Evolutionary conservation across 1,140 invertebrate genomes (phyloP).

Genomic region (Macrotrachela quadricornifera): DNA sequence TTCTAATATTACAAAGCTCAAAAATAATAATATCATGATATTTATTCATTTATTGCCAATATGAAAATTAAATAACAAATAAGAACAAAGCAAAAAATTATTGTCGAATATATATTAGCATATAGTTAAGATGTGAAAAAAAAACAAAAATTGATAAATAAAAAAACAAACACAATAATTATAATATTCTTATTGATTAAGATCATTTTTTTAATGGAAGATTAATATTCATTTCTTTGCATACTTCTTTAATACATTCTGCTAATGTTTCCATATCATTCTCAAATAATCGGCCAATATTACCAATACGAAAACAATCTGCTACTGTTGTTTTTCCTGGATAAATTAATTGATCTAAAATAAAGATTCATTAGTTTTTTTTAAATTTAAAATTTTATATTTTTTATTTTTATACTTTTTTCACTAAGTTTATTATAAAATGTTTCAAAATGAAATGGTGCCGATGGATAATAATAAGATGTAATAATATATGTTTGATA

Average conservation of each 20-base stretch:
- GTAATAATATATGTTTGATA: conserved; percentile 32
- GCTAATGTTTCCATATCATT: conserved; percentile 30
- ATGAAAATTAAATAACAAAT: no score
- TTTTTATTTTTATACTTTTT: conserved; percentile 19
- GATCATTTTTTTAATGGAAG: no score
- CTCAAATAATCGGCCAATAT: conserved; percentile 31
- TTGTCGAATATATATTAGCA: no score
- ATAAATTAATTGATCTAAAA: conserved; percentile 33
- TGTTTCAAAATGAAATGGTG: conserved; percentile 28
- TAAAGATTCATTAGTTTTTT: not conserved
- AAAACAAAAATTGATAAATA: no score
- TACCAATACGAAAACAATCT: conserved; percentile 34
- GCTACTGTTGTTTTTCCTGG: conserved; percentile 33
- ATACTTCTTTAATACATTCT: conserved; percentile 22
- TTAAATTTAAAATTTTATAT: not conserved
- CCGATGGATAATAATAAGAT: conserved; percentile 29
- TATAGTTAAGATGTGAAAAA: no score
- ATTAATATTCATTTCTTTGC: conserved; percentile 20
- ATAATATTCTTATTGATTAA: no score
- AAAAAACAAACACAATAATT: no score
- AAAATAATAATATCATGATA: no score
- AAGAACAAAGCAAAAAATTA: no score
- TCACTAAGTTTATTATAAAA: conserved; percentile 32
- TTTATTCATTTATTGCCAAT: no score
- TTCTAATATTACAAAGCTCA: no score